Evolutionary conservation across 2,888 invertebrate genomes (phyloP).

Genomic region (Phalangium opilio): DNA sequence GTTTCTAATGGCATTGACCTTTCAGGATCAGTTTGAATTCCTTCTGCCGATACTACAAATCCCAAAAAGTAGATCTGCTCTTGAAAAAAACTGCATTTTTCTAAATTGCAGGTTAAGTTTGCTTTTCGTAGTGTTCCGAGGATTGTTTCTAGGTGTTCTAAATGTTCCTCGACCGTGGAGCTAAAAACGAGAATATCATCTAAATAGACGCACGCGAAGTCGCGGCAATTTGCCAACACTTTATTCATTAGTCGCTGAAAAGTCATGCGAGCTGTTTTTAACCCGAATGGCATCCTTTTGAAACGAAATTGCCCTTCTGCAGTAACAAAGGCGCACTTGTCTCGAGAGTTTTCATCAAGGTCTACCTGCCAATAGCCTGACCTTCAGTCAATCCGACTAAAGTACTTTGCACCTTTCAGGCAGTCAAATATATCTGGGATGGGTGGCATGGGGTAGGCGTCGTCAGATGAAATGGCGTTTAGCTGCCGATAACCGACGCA

Average conservation of each 20-base stretch:
- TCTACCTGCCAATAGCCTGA: conserved; percentile 2
- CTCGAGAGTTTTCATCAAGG: background rate
- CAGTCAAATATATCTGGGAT: too few species aligned
- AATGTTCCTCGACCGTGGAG: background rate
- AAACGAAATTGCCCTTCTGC: background rate
- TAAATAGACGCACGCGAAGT: background rate
- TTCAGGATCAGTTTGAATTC: background rate
- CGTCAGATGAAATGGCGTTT: too few species aligned
- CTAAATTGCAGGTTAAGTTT: background rate
- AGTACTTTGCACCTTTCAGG: conserved; percentile 1
- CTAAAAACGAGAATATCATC: conserved; percentile 4
- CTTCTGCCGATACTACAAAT: background rate
- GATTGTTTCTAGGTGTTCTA: background rate
- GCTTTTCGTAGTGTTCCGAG: background rate
- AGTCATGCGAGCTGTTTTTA: background rate
- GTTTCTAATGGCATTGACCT: background rate
- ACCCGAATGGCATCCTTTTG: background rate
- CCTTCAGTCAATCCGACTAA: background rate
- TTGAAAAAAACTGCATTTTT: conserved; percentile 1
- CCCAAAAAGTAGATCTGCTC: background rate
- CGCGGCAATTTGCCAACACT: background rate
- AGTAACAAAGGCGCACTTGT: background rate
- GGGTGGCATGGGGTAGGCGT: too few species aligned
- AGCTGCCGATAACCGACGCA: too few species aligned
- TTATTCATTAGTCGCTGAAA: conserved; percentile 1